Conservation (phyloP, 2,888 invertebrate species). For the Drosophila algonquin region DNA sequence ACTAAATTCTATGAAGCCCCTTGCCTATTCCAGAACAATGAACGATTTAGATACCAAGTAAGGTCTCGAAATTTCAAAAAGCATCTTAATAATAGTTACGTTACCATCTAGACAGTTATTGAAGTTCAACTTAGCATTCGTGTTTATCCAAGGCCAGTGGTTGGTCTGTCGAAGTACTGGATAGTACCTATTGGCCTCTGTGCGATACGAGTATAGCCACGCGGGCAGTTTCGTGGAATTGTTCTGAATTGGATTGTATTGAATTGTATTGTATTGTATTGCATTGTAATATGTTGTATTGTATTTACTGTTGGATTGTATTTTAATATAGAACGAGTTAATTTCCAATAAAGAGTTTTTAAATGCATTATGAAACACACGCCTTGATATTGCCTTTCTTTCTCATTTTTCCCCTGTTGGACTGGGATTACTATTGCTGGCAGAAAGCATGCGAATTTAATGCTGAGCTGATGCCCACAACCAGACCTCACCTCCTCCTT, state of each 20-base stretch:
- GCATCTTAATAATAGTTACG: constrained; percentile 47
- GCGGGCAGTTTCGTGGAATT: constrained; percentile 39
- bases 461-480: constrained; percentile 4
- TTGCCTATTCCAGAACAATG: constrained; percentile 19
- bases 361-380: constrained; percentile 67
- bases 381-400: not conserved
- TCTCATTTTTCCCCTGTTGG: not conserved
- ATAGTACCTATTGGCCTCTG: constrained; percentile 23
- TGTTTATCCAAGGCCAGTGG: constrained; percentile 53
- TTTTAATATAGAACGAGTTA: constrained; percentile 74
- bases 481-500: constrained; percentile 14
- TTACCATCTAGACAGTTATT: constrained; percentile 53
- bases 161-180: constrained; percentile 60
- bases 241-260: constrained; percentile 51
- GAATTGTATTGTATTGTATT: constrained; percentile 70
- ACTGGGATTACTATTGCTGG: constrained; percentile 2
- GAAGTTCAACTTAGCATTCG: constrained; percentile 48
- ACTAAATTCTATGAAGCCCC: constrained; percentile 29
- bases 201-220: constrained; percentile 24
- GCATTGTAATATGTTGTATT: constrained; percentile 77
- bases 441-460: constrained; percentile 1
- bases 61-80: constrained; percentile 15
- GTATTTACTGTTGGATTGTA: constrained; percentile 81
- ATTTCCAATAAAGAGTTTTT: constrained; percentile 77
- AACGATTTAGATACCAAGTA: constrained; percentile 18